Evolutionary conservation across 1,140 invertebrate species (phyloP).

Genomic region (Calephelis nemesis): DNA sequence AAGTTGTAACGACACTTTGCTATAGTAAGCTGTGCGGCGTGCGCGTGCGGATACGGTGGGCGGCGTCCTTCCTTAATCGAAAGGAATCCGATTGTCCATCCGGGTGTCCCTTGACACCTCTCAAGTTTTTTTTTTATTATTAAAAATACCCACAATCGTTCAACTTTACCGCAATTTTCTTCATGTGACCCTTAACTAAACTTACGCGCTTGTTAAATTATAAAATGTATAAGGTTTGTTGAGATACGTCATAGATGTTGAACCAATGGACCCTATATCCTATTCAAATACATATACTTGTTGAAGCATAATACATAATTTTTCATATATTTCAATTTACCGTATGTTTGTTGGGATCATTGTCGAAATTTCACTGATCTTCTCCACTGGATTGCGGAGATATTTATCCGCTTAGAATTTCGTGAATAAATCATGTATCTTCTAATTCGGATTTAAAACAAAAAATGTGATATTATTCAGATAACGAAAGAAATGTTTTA

Average conservation of each 20-base stretch:
- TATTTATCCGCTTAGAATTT: neutral
- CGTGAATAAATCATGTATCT: neutral
- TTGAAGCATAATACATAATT: slow-evolving; percentile 73
- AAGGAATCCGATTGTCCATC: too few relatives aligned
- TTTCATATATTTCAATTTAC: slow-evolving; percentile 48
- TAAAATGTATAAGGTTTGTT: slow-evolving; percentile 13
- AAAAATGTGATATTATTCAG: too few relatives aligned
- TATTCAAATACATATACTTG: slow-evolving; percentile 56
- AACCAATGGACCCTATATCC: slow-evolving; percentile 26
- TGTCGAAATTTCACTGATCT: neutral
- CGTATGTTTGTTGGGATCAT: slow-evolving; percentile 34
- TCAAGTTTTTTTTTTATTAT: too few relatives aligned
- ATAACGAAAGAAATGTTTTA: too few relatives aligned
- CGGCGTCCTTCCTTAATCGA: too few relatives aligned
- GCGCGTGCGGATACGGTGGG: too few relatives aligned
- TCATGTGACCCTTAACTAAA: too few relatives aligned
- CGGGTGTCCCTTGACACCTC: too few relatives aligned
- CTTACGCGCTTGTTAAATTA: neutral
- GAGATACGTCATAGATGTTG: slow-evolving; percentile 1
- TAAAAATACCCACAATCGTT: too few relatives aligned
- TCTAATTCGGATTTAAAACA: neutral
- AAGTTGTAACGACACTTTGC: too few relatives aligned
- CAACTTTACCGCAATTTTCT: too few relatives aligned
- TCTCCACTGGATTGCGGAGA: neutral
- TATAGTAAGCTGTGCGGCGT: too few relatives aligned